Conservation (phyloP, 2,797 vertebrate species). For the Xerus rutilus region DNA sequence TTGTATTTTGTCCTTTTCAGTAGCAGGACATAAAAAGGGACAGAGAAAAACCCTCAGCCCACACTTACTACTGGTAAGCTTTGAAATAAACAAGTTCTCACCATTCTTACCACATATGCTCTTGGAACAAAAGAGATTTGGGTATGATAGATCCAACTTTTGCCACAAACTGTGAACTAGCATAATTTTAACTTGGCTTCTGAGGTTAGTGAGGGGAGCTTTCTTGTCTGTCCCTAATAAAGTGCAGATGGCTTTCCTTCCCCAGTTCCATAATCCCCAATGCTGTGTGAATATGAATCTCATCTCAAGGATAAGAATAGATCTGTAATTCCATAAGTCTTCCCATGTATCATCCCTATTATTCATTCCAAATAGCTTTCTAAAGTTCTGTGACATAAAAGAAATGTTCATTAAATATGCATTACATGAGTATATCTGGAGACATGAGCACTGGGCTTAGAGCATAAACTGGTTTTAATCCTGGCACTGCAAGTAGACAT, state of each 20-base stretch:
- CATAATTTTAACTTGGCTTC: constrained; percentile 75
- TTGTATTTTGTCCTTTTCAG: background rate
- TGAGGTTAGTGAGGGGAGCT: constrained; percentile 56
- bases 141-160: constrained; percentile 49
- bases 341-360: background rate
- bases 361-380: background rate
- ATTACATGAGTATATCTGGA: background rate
- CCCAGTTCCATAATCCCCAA: background rate
- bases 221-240: constrained; percentile 73
- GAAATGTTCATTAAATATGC: background rate
- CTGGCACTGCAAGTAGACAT: background rate
- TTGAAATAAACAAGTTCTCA: constrained; percentile 66
- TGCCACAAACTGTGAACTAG: constrained; percentile 64
- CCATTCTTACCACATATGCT: constrained; percentile 60
- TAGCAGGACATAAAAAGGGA: background rate
- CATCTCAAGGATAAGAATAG: constrained; percentile 51
- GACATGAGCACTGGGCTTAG: background rate
- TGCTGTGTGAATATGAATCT: constrained; percentile 13
- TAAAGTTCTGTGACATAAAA: background rate
- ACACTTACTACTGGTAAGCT: constrained; percentile 27
- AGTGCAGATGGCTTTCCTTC: constrained; percentile 66
- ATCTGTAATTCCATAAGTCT: background rate
- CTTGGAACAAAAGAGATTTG: constrained; percentile 43
- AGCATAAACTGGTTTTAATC: background rate
- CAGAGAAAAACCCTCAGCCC: background rate